These are phyloP conservation scores for Tachystola acroxantha DNA, from an alignment of 2,888 invertebrate genomes.

Conservation along the genomic window DNA sequence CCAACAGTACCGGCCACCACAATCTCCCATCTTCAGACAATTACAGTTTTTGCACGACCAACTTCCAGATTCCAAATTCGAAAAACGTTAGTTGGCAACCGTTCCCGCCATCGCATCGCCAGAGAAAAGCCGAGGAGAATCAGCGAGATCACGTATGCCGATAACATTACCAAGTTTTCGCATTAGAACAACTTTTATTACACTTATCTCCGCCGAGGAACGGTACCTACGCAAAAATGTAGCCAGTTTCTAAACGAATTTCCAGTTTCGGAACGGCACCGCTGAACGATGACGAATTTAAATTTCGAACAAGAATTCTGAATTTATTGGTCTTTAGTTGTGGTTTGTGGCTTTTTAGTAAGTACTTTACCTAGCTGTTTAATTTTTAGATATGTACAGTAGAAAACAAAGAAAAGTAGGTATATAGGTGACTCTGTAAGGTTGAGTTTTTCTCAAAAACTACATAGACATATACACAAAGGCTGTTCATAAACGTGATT, in stretches of 20 bases:
- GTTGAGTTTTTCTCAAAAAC: too few species aligned
- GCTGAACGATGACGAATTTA: conserved; percentile 18
- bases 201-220: conserved; percentile 62
- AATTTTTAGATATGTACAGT: too few species aligned
- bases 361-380: too few species aligned
- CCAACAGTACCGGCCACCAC: conserved; percentile 2
- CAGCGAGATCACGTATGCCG: conserved; percentile 73
- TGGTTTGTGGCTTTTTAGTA: too few species aligned
- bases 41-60: conserved; percentile 38
- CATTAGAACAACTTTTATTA: conserved; percentile 75
- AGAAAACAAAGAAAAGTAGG: too few species aligned
- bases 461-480: not conserved
- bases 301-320: not conserved
- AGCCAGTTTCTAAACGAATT: conserved; percentile 15
- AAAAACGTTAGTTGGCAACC: conserved; percentile 50
- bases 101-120: conserved; percentile 28
- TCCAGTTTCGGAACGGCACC: not conserved
- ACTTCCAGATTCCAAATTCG: conserved; percentile 38
- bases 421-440: too few species aligned
- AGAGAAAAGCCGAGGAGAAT: conserved; percentile 42
- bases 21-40: conserved; percentile 29
- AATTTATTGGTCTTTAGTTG: too few species aligned
- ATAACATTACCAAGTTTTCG: conserved; percentile 75
- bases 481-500: too few species aligned
- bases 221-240: conserved; percentile 58